Evolutionary conservation across 1,140 invertebrate species (phyloP), one percentile per base, ranked within the genome.

Genomic region (Macrobrachium nipponense): DNA sequence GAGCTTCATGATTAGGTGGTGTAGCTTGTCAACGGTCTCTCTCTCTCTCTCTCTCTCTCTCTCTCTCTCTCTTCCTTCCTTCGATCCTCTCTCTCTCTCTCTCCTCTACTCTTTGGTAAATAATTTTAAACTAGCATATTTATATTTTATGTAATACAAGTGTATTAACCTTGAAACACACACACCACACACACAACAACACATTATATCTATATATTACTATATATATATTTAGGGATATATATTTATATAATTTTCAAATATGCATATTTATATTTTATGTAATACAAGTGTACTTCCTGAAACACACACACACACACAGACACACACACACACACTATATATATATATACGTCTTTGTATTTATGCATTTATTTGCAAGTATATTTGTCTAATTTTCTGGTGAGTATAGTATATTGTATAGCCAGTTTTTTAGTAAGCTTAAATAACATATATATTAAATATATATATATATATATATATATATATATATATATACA

Each of bases 41-140:
- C 70, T 73, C 70, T 73, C 70, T 73, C 70, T 73, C 70, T 73
- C 70, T 36, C 27, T 36, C 70, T 73, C 70, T 73, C 70, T 73
- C 70, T 23, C n/a, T 36, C 27, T 23, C 70, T 27, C 27, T 36
- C 70, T 36, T 23, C 27, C 70, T 73, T 23, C 27, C 70, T 23
- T 23, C 7, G n/a, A 23, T 23, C 14, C 70, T 73, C 70, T 70
- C 66, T 70, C 66, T 70, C 66, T 70, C 66, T 70, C 66, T 70
- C 66, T 70, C 66, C 18, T 18, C 11, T 36, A 23, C 18, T 70
- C n/a, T n/a, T n/a, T 23, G n/a, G n/a, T 66, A n/a, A 10, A n/a
- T 66, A n/a, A 20, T 23, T 66, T 5, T 66, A n/a, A 20, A n/a
- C 14, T 72, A 72, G n/a, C n/a, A n/a, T n/a, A 72, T 72, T 14